Evolutionary conservation across 2,797 vertebrate genomes (phyloP).

Genomic region (Acropternis orthonyx): DNA sequence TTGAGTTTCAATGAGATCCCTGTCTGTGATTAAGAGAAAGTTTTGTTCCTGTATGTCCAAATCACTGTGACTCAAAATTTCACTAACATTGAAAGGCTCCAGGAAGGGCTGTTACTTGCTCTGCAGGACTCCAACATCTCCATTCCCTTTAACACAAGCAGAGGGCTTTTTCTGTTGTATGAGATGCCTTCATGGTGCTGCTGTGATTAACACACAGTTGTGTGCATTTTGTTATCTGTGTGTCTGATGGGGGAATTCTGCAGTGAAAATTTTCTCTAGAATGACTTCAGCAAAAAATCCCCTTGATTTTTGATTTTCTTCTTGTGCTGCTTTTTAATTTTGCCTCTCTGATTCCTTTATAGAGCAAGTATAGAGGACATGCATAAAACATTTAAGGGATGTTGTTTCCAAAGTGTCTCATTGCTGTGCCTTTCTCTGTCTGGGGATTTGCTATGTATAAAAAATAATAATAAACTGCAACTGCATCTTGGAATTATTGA

Average conservation of each 20-base stretch:
- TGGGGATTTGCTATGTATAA: not conserved
- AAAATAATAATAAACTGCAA: not conserved
- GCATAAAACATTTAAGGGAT: not conserved
- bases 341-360: not conserved
- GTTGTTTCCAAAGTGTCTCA: not conserved
- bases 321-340: not conserved
- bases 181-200: not conserved
- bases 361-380: not conserved
- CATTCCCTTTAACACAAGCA: not conserved
- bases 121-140: not conserved
- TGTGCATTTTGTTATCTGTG: not conserved
- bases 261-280: not conserved
- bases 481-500: not conserved
- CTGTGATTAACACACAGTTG: not conserved
- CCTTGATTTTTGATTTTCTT: not conserved
- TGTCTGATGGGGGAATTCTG: not conserved
- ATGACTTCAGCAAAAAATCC: accelerated
- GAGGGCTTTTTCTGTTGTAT: not conserved
- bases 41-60: not conserved
- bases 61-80: not conserved
- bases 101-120: not conserved
- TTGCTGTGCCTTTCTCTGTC: not conserved
- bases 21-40: not conserved
- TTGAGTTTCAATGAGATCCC: not conserved
- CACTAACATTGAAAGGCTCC: not conserved